Conservation (phyloP, 2,888 invertebrate species). For the Hydropsyche betteni region DNA sequence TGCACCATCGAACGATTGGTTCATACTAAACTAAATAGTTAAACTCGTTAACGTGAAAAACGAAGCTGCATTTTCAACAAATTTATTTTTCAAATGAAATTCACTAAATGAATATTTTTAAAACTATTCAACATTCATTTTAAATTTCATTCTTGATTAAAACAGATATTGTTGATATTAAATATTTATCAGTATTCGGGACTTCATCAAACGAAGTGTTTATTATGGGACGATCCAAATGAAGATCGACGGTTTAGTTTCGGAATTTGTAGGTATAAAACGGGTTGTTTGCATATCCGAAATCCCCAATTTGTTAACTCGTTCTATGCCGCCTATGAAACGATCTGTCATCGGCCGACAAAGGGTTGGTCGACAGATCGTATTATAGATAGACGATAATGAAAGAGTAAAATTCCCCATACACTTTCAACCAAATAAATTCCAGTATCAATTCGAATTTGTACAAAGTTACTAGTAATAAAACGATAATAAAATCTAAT, state of each 20-base stretch:
- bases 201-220: too few species aligned
- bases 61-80: too few species aligned
- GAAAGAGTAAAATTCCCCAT: not conserved
- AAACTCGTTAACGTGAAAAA: too few species aligned
- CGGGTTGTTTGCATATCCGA: not conserved
- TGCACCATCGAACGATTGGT: conserved; percentile 8
- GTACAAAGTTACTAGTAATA: too few species aligned
- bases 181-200: too few species aligned
- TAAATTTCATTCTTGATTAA: too few species aligned
- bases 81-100: too few species aligned
- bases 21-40: not conserved
- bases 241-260: not conserved
- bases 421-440: not conserved
- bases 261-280: not conserved
- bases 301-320: conserved; percentile 10
- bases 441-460: too few species aligned
- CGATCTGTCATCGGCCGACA: conserved; percentile 33
- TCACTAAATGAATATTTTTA: too few species aligned
- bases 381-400: not conserved
- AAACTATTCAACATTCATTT: too few species aligned
- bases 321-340: not conserved
- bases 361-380: conserved; percentile 34
- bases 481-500: too few species aligned
- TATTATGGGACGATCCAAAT: conserved; percentile 15
- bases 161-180: too few species aligned